Conservation (phyloP, 2,888 invertebrate genomes). For the Macrosoma leucophasiata region DNA sequence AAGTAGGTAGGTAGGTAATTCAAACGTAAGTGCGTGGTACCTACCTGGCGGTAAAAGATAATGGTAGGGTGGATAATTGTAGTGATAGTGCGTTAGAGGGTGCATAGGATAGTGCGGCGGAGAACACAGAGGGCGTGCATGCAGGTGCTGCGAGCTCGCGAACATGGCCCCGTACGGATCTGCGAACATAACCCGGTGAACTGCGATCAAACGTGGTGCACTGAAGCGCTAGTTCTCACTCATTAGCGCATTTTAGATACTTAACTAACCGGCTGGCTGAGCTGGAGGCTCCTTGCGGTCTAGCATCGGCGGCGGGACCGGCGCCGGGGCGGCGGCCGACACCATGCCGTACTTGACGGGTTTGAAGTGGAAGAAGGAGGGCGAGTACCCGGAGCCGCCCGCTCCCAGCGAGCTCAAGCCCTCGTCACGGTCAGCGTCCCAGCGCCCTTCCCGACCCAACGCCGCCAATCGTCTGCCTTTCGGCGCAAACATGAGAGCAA, state of each 20-base stretch:
- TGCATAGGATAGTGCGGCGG: slow-evolving; percentile 71
- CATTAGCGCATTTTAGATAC: slow-evolving; percentile 67
- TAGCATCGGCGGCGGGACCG: slow-evolving; percentile 56
- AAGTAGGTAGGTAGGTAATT: not conserved
- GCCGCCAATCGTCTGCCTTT: slow-evolving; percentile 94
- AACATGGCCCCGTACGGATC: slow-evolving; percentile 65
- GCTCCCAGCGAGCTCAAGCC: slow-evolving; percentile 86
- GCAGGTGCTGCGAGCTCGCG: slow-evolving; percentile 60
- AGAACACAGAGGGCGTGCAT: slow-evolving; percentile 65
- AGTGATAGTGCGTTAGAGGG: slow-evolving; percentile 69
- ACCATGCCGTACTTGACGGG: slow-evolving; percentile 87
- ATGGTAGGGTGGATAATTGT: slow-evolving; percentile 67
- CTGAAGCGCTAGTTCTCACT: slow-evolving; percentile 65
- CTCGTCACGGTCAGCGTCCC: slow-evolving; percentile 88
- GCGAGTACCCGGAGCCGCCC: slow-evolving; percentile 89
- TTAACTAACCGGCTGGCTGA: slow-evolving; percentile 76
- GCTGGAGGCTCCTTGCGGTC: slow-evolving; percentile 73
- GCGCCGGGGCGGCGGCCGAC: slow-evolving; percentile 62
- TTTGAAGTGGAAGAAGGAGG: slow-evolving; percentile 95
- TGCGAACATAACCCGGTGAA: slow-evolving; percentile 55
- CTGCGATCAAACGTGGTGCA: slow-evolving; percentile 42
- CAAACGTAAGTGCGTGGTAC: slow-evolving; percentile 31
- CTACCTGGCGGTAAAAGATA: slow-evolving; percentile 70
- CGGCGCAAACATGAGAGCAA: slow-evolving; percentile 95
- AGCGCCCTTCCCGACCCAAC: slow-evolving; percentile 91